Evolutionary conservation across 1,140 invertebrate species (phyloP).

Genomic region (Papilio polyxenes): DNA sequence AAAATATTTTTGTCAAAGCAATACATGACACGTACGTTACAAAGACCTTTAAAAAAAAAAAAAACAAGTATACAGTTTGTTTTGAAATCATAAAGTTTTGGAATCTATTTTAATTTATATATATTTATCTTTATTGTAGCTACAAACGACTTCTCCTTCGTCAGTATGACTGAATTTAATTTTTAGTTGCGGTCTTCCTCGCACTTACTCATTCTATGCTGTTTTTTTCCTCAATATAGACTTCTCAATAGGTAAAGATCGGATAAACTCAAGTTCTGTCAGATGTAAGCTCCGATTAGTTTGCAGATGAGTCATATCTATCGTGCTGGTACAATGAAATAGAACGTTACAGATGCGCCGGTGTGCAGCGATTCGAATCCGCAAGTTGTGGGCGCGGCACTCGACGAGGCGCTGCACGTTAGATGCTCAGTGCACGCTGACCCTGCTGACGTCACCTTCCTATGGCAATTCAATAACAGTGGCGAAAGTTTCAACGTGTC

Average conservation of each 20-base stretch:
- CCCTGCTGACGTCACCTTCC: constrained; percentile 90
- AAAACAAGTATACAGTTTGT: background rate
- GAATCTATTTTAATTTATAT: too few relatives aligned
- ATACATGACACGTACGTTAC: constrained; percentile 27
- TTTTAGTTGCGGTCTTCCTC: too few relatives aligned
- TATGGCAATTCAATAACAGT: constrained; percentile 94
- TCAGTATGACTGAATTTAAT: too few relatives aligned
- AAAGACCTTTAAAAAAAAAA: constrained; percentile 12
- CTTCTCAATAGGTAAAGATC: too few relatives aligned
- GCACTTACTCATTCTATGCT: too few relatives aligned
- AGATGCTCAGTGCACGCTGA: constrained; percentile 92
- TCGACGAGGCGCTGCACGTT: constrained; percentile 90
- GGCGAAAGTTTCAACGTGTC: constrained; percentile 91
- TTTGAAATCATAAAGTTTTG: background rate
- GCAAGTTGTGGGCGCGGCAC: constrained; percentile 89
- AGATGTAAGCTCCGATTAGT: background rate
- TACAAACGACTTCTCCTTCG: too few relatives aligned
- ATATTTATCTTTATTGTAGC: too few relatives aligned
- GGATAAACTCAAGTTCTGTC: too few relatives aligned
- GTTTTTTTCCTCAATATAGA: too few relatives aligned
- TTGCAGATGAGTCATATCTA: background rate
- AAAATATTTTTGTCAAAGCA: constrained; percentile 34
- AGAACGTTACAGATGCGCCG: constrained; percentile 85
- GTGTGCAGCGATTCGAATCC: constrained; percentile 87
- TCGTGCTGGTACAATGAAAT: background rate